A percentile compares a stretch with the other conserved stretches of the same genome.
Evolutionary conservation across 2,797 vertebrate genomes (phyloP).

Genomic region (Muraenolepis orangiensis): DNA sequence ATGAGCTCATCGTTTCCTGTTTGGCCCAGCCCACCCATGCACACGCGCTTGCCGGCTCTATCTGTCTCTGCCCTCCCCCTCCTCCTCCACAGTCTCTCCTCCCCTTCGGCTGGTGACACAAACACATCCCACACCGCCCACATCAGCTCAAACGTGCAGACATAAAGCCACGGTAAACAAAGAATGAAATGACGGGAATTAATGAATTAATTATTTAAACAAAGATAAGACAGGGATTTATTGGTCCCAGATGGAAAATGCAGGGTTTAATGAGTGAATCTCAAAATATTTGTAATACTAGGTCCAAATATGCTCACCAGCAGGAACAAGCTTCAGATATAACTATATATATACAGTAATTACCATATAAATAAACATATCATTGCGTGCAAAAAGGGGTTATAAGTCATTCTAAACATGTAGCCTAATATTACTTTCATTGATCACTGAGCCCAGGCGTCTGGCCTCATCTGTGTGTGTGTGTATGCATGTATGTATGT

Average conservation of each 20-base stretch:
- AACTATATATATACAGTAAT: neutral
- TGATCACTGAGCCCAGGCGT: neutral
- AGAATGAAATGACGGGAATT: neutral
- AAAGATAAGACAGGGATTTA: neutral
- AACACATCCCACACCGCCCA: neutral
- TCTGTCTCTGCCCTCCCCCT: slow-evolving; percentile 23
- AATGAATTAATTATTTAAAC: neutral
- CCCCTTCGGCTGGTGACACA: neutral
- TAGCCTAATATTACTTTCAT: neutral
- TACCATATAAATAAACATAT: no score
- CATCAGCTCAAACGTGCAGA: neutral
- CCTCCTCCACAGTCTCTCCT: neutral
- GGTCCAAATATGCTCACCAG: neutral
- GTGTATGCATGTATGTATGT: neutral
- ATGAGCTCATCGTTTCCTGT: slow-evolving; percentile 73
- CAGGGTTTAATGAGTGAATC: neutral
- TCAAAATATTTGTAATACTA: no score
- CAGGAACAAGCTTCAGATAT: neutral
- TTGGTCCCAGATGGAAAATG: neutral
- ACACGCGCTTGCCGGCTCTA: slow-evolving; percentile 37
- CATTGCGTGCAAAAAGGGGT: neutral
- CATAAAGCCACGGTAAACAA: neutral
- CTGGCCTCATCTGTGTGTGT: neutral
- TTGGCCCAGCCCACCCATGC: slow-evolving; percentile 51
- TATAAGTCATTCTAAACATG: neutral